Evolutionary conservation across 2,797 vertebrate species (phyloP).

Genomic region (Lutjanus campechanus): DNA sequence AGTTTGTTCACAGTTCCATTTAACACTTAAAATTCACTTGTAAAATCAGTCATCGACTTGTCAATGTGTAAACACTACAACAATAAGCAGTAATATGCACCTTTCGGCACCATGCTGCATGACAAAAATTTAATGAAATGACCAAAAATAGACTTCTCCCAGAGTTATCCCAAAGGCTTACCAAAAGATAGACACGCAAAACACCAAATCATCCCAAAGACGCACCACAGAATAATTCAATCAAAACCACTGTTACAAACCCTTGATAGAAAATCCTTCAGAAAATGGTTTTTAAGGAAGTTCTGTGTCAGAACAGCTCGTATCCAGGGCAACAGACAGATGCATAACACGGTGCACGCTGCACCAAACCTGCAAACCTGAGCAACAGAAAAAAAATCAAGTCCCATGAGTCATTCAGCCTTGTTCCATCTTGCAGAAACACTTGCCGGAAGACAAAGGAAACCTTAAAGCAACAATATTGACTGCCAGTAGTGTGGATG

Average conservation of each 20-base stretch:
- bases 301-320: constrained; percentile 29
- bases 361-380: constrained; percentile 52
- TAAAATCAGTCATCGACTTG: background rate
- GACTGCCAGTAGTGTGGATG: background rate
- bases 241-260: background rate
- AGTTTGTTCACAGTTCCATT: background rate
- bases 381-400: constrained; percentile 27
- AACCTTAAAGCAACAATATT: constrained; percentile 22
- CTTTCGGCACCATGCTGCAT: background rate
- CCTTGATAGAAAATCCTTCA: background rate
- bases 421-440: constrained; percentile 27
- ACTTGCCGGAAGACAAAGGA: constrained; percentile 19
- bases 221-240: background rate
- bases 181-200: background rate
- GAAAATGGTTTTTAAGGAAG: background rate
- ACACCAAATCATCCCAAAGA: background rate
- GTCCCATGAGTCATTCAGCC: constrained; percentile 49
- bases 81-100: background rate
- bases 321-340: constrained; percentile 53
- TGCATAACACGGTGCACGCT: constrained; percentile 26
- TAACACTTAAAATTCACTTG: background rate
- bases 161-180: no score
- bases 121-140: background rate
- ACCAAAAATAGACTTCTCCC: background rate
- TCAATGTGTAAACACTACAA: background rate